Evolutionary conservation across 1,140 invertebrate species (phyloP), one percentile per base, ranked within the genome.

Genomic region (Tribolium madens): DNA sequence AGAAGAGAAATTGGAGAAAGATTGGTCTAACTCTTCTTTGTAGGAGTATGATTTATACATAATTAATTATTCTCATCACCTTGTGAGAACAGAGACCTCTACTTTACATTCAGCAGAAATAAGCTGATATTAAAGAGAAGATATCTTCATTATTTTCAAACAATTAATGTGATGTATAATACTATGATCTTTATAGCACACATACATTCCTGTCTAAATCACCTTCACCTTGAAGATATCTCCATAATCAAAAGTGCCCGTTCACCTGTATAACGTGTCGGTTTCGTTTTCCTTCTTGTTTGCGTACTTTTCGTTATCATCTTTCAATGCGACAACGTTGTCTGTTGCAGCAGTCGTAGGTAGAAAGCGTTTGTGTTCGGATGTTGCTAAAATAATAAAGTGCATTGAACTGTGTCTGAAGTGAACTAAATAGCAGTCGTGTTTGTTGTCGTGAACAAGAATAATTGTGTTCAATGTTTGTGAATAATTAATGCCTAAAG

Each of bases 361-460:
- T 31, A 64, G 57, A 64, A 64, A 64, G 57, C 26, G 57, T 64
- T 64, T 64, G 57, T 64, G 57, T 2, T 33, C 57, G 26, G 57
- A 64, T 31, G 14, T 64, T 33, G 57, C 26, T 64, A 64, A 64
- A 57, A 64, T 64, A 57, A 64, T 64, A 64, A 31, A 33, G 57
- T 64, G 57, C 57, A 64, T 64, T 33, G 21, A 64, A 64, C 57
- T 33, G 57, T 12, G 13, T 33, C 57, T 33, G 21, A 64, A 64
- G 57, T 64, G 21, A 64, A 64, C 21, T 33, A 33, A 64, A 64
- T 64, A 64, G 36, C 57, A 57, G 17, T 57, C 52, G 57, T 64
- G 57, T 64, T 64, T 64, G 57, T 64, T 64, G 57, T 64, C 57
- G 57, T 64, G 57, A 64, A 64, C 57, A 64, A n/a, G n/a, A n/a